Conservation (phyloP, 2,113 vertebrate genomes). For the Verasper variegatus region DNA sequence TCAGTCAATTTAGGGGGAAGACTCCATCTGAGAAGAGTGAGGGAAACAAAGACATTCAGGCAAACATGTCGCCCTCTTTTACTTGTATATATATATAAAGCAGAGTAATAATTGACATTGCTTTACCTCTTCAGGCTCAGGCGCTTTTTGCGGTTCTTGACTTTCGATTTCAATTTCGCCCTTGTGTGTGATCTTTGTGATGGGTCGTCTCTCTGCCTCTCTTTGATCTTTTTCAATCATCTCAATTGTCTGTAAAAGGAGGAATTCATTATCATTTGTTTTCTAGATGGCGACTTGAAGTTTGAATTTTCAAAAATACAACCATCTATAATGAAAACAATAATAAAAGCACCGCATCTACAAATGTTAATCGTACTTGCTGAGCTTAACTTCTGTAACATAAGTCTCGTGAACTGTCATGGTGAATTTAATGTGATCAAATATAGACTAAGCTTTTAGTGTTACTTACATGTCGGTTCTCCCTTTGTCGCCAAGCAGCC, state of each 20-base stretch:
- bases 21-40: conserved; percentile 76
- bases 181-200: conserved; percentile 99
- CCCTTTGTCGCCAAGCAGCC: conserved; percentile 96
- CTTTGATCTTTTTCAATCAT: conserved; percentile 99
- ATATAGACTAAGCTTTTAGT: background rate
- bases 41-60: background rate
- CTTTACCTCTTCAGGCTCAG: conserved; percentile 85
- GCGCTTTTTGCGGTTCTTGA: conserved; percentile 91
- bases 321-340: background rate
- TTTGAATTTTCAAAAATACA: conserved; percentile 9
- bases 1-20: conserved; percentile 82
- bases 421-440: background rate
- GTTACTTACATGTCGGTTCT: conserved; percentile 94
- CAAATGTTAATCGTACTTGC: background rate
- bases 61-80: background rate
- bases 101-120: background rate
- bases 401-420: background rate
- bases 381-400: background rate
- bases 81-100: conserved; percentile 1
- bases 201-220: conserved; percentile 94
- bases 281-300: background rate
- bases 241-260: conserved; percentile 90
- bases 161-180: conserved; percentile 99
- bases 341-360: background rate
- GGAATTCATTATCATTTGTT: background rate